phyloP scores from a whole-genome alignment of 2,113 vertebrate genomes.

The Melospiza melodia region DNA sequence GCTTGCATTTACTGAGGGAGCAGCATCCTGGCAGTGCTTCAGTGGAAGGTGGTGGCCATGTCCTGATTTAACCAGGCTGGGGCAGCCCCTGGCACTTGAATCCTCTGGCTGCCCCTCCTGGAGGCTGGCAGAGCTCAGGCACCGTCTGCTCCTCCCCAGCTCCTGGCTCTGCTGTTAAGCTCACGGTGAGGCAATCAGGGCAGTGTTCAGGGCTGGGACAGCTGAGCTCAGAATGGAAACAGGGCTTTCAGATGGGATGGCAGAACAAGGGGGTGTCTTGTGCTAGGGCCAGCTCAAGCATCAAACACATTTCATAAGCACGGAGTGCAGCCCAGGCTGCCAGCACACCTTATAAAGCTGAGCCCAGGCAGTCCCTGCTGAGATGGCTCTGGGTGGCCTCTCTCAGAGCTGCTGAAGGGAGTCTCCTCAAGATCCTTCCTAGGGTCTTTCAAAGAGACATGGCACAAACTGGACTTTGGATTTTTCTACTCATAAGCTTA shows the following conservation, averaged over 20 bases:
- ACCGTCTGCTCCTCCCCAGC: not conserved
- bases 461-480: conserved; percentile 65
- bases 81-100: not conserved
- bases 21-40: not conserved
- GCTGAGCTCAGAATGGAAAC: conserved; percentile 13
- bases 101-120: not conserved
- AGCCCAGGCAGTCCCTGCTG: not conserved
- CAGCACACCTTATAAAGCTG: conserved; percentile 65
- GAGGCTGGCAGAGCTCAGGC: not conserved
- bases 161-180: not conserved
- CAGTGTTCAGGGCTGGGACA: not conserved
- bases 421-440: not conserved
- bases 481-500: conserved; percentile 73
- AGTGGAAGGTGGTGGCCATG: not conserved
- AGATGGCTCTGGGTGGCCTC: not conserved
- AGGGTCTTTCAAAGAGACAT: conserved; percentile 46
- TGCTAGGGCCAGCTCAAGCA: conserved; percentile 36
- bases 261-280: conserved; percentile 73
- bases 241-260: not conserved
- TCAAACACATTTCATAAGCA: conserved; percentile 57
- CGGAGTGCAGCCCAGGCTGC: conserved; percentile 52
- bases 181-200: not conserved
- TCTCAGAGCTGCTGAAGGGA: not conserved
- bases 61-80: not conserved
- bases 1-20: not conserved